Conservation (phyloP, 2,113 vertebrate species). For the Bos javanicus region DNA sequence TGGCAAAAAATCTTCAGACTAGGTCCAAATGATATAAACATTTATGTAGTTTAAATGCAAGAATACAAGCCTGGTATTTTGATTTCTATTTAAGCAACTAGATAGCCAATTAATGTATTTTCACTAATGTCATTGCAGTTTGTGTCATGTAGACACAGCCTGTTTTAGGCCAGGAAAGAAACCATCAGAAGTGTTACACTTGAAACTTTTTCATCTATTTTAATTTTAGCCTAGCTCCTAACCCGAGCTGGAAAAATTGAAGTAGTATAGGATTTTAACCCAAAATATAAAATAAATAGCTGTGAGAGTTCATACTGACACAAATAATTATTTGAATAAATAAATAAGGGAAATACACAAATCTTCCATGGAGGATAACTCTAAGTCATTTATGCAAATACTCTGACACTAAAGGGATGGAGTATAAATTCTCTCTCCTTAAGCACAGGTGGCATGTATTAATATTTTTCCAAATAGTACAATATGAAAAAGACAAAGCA, state of each 20-base stretch:
- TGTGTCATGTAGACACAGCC: not conserved
- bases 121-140: not conserved
- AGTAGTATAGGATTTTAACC: not conserved
- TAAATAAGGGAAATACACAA: not conserved
- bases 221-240: not conserved
- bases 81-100: not conserved
- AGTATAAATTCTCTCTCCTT: not conserved
- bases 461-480: not conserved
- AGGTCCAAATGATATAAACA: not conserved
- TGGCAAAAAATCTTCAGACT: not conserved
- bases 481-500: not conserved
- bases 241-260: not conserved
- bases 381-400: not conserved
- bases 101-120: not conserved
- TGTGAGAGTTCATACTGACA: not conserved
- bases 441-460: not conserved
- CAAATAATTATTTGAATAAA: not conserved
- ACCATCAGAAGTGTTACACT: not conserved
- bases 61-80: not conserved
- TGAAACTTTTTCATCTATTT: not conserved
- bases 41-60: not conserved
- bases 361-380: not conserved
- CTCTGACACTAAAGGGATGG: not conserved
- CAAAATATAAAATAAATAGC: not conserved
- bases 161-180: not conserved